Base-by-base conservation (phyloP, 2,797 vertebrate genomes). In the Oophaga sylvatica region DNA sequence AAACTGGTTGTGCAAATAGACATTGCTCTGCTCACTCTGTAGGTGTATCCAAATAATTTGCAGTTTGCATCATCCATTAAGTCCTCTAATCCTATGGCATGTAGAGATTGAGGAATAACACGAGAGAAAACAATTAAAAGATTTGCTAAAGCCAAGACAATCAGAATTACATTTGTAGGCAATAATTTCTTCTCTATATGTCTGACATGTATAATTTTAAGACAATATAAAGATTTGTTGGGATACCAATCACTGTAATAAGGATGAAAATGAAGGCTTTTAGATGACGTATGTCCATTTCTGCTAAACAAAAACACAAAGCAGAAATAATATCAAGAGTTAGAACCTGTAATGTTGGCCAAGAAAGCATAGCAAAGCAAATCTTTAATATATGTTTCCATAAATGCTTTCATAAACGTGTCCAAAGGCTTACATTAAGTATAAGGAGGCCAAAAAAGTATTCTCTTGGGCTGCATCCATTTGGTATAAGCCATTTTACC, bases 1-100 rank as follows among this genome's bases (percentile, higher is more conserved):
- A 88, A 68, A 60, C 76, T 84, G 22, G 88, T 89, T n/a, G 76
- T 35, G 31, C 84, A 86, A 45, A 87, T 89, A 5, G 84, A 89
- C 80, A 89, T 75, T 15, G 79, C 81, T 29, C 88, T 86, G 45
- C 59, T 82, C n/a, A 81, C 81, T 48, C 88, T 86, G 45, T 86
- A 89, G n/a, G 67, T 77, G 71, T 80, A 89, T 12, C 86, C 57
- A 56, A 87, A 22, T 22, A 89, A 45, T 56, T 86, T 87, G 26
- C 88, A 89, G 22, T 75, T 31, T 29, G n/a, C 15, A 73, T 73
- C 70, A 45, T 45, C 17, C 70, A 73, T 73, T 73, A 73, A 45
- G 41, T 73, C 12, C 15, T 73, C 31, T 45, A 73, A 17, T 10
- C 70, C 70, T 73, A 73, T 17, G 17, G 70, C 70, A 41, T 41